A percentile compares a stretch with the other conserved stretches of the same genome.
These are phyloP conservation scores for Drosophila nigrodunni DNA, from an alignment of 1,140 invertebrate genomes.

Conservation along the genomic window DNA sequence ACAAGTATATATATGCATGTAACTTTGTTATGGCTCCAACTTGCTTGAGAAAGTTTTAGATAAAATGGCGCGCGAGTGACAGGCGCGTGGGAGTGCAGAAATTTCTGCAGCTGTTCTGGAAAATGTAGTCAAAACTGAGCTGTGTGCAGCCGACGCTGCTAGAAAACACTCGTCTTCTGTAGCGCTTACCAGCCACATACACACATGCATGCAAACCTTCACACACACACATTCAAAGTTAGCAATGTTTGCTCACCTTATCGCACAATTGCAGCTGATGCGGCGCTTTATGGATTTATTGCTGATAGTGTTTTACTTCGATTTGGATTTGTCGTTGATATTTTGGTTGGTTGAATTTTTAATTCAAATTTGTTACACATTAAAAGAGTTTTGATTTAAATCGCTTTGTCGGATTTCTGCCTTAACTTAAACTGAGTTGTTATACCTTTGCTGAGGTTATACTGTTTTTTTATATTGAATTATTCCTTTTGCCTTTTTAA, in stretches of 20 bases:
- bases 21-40: conserved; percentile 34
- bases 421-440: conserved; percentile 3
- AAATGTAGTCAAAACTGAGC: conserved; percentile 25
- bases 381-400: conserved; percentile 35
- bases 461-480: not conserved
- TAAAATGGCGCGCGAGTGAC: conserved; percentile 52
- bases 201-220: not conserved
- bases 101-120: conserved; percentile 69
- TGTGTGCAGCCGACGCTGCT: not conserved
- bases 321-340: conserved; percentile 34
- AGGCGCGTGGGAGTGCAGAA: conserved; percentile 61
- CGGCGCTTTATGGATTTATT: conserved; percentile 57
- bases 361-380: conserved; percentile 45
- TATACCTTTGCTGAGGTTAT: not conserved
- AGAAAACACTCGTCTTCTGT: not conserved
- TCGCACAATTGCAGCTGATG: conserved; percentile 75
- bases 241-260: conserved; percentile 71
- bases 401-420: conserved; percentile 6
- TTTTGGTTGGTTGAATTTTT: conserved; percentile 21
- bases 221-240: conserved; percentile 6
- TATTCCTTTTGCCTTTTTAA: not conserved
- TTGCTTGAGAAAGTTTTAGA: conserved; percentile 45
- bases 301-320: conserved; percentile 26
- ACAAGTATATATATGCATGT: not conserved
- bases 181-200: not conserved